phyloP scores from a whole-genome alignment of 2,113 vertebrate species.

The Gila orcuttii region DNA sequence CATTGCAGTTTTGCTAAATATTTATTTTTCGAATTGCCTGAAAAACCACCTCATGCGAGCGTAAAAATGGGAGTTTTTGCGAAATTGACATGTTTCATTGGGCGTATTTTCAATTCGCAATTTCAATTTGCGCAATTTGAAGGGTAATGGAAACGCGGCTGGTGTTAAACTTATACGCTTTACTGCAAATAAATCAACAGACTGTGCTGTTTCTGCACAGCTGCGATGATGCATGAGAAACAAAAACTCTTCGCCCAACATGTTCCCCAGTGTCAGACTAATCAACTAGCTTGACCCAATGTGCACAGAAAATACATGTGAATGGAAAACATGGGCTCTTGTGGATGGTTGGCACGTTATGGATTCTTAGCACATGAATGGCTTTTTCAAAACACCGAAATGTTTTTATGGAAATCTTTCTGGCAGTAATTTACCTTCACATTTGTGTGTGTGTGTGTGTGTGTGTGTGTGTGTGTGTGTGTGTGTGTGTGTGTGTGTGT shows the following conservation, averaged over 20 bases:
- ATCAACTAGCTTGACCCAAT: not conserved
- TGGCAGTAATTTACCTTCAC: not conserved
- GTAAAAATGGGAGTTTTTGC: too few species aligned
- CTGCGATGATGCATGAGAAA: not conserved
- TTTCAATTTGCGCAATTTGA: too few species aligned
- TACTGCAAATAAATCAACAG: too few species aligned
- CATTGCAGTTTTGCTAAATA: too few species aligned
- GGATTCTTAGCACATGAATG: not conserved
- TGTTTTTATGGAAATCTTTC: not conserved
- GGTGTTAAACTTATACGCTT: not conserved
- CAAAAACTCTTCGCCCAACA: not conserved
- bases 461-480: not conserved
- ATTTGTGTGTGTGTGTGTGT: not conserved
- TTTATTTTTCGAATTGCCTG: too few species aligned
- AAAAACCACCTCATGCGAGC: too few species aligned
- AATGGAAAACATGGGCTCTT: not conserved
- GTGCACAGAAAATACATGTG: not conserved
- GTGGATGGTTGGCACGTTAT: not conserved
- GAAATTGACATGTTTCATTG: too few species aligned
- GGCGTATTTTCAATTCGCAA: too few species aligned
- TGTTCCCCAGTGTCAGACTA: not conserved
- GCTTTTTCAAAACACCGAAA: not conserved
- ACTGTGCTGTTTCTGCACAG: not conserved
- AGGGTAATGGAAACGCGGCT: too few species aligned
- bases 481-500: not conserved